A percentile compares a stretch with the other conserved stretches of the same genome.
These are phyloP conservation scores for Calosoma granatense DNA, from an alignment of 1,140 invertebrate species.

Conservation along the genomic window DNA sequence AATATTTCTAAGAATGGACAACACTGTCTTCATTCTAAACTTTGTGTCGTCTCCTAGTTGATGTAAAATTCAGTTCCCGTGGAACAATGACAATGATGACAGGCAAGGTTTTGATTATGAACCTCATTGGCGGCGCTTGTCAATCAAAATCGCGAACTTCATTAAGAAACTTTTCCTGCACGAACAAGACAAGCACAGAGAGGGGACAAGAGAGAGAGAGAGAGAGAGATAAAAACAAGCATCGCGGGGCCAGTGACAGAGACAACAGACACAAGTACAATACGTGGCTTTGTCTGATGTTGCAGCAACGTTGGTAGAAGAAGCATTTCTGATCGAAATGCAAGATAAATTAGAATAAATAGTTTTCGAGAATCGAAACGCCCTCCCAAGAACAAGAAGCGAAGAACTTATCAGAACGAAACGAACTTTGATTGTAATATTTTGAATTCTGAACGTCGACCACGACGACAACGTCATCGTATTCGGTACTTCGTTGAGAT, in stretches of 20 bases:
- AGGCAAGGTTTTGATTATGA: constrained; percentile 5
- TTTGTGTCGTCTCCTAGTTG: too few species aligned
- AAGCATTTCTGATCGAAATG: background rate
- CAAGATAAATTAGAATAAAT: constrained; percentile 6
- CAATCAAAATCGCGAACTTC: constrained; percentile 8
- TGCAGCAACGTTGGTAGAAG: too few species aligned
- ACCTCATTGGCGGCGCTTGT: background rate
- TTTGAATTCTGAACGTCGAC: background rate
- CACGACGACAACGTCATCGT: too few species aligned
- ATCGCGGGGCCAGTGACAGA: background rate
- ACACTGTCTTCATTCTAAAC: too few species aligned
- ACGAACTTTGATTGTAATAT: constrained; percentile 7
- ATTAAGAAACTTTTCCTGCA: background rate
- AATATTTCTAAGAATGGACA: too few species aligned
- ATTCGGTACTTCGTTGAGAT: too few species aligned
- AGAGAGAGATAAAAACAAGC: constrained; percentile 5
- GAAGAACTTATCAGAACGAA: background rate
- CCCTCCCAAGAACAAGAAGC: background rate
- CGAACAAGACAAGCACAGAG: background rate
- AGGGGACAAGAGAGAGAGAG: too few species aligned
- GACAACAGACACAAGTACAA: background rate
- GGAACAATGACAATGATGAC: too few species aligned
- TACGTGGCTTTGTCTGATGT: background rate
- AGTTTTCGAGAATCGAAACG: constrained; percentile 5
- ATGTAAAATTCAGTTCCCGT: too few species aligned